Evolutionary conservation across 2,113 vertebrate genomes (phyloP).

Genomic region (Phainopepla nitens): DNA sequence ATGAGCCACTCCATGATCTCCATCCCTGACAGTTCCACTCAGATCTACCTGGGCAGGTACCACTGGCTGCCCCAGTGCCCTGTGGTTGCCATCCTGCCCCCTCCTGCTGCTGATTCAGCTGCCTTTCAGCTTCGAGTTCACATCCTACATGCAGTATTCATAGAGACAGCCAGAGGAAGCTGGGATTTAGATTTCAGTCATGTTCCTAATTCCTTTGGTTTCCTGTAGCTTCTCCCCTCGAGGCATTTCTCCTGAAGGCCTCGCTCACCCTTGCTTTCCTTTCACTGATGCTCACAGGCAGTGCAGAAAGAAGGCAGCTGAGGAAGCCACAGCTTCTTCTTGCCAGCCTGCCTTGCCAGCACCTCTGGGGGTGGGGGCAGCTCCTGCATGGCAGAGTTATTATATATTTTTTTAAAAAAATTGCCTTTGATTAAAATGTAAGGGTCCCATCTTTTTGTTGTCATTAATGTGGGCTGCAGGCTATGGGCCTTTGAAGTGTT

Average conservation of each 20-base stretch:
- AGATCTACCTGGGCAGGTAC: not conserved
- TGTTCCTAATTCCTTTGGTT: not conserved
- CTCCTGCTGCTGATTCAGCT: not conserved
- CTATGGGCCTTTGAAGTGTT: conserved; percentile 39
- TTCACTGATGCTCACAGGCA: not conserved
- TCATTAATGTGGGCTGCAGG: not conserved
- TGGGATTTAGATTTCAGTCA: conserved; percentile 11
- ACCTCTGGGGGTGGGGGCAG: not conserved
- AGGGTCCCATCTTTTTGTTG: not conserved
- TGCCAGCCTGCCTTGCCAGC: not conserved
- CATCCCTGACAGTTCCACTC: not conserved
- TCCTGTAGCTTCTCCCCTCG: not conserved
- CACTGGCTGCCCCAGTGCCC: not conserved
- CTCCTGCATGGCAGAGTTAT: not conserved
- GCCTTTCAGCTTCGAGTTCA: not conserved
- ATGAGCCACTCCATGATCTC: not conserved
- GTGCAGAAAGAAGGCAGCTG: not conserved
- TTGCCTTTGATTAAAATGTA: conserved; percentile 23
- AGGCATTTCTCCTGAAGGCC: not conserved
- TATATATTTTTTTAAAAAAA: not conserved
- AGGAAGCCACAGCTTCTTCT: not conserved
- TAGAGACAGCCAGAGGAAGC: not conserved
- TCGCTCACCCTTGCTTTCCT: not conserved
- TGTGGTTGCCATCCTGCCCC: not conserved
- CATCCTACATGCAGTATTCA: not conserved